Percentiles rank a stretch among this genome's conserved stretches.
Evolutionary conservation across 2,113 vertebrate species (phyloP).

Genomic region (Thunnus maccoyii): DNA sequence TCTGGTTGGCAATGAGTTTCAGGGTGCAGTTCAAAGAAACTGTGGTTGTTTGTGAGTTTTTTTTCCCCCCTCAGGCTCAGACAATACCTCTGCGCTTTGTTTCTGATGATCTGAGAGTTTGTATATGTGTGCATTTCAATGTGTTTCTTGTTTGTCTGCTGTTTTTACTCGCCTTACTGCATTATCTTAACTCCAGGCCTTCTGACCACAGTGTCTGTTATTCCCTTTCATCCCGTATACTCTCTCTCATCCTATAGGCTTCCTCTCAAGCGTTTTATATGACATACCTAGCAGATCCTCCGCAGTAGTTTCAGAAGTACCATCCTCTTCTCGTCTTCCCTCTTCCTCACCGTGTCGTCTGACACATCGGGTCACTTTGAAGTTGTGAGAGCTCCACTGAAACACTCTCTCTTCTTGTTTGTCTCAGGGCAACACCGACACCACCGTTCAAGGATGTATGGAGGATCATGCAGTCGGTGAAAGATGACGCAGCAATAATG

Average conservation of each 20-base stretch:
- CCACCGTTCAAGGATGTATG: conserved; percentile 40
- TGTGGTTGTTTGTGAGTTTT: conserved; percentile 16
- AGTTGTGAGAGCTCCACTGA: conserved; percentile 44
- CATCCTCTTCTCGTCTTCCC: conserved; percentile 12
- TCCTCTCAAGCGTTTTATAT: conserved; percentile 12
- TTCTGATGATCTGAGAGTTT: conserved; percentile 38
- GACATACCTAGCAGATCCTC: conserved; percentile 41
- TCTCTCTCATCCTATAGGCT: conserved; percentile 14
- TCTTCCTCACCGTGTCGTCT: conserved; percentile 31
- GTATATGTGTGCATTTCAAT: conserved; percentile 21
- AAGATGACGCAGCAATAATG: conserved; percentile 41
- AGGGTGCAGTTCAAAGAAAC: conserved; percentile 59
- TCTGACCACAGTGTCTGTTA: conserved; percentile 26
- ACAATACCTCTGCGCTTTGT: conserved; percentile 28
- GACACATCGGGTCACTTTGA: conserved; percentile 62
- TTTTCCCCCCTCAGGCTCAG: conserved; percentile 22
- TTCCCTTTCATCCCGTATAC: conserved; percentile 27
- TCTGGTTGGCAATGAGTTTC: conserved; percentile 51
- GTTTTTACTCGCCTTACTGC: not conserved
- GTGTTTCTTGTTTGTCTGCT: not conserved
- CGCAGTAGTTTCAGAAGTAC: conserved; percentile 12
- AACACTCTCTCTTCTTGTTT: conserved; percentile 44
- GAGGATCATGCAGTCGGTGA: conserved; percentile 56
- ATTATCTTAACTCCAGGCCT: conserved; percentile 19
- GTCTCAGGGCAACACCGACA: conserved; percentile 43